phyloP scores from a whole-genome alignment of 2,113 vertebrate species.

The Lophura nycthemera region DNA sequence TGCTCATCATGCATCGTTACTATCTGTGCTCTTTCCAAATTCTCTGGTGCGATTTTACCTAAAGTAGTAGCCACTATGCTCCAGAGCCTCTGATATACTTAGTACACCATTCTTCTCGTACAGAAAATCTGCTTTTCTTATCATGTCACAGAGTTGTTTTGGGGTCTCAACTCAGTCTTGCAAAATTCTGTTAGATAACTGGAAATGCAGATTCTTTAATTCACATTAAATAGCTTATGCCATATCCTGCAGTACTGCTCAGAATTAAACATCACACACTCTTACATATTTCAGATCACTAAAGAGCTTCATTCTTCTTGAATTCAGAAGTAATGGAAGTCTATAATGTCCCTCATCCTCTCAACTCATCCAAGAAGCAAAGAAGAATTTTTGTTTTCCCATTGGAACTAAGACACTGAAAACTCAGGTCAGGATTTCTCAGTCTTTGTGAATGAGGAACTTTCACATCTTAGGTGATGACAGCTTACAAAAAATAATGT shows the following conservation, averaged over 20 bases:
- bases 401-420: background rate
- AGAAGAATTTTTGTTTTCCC: background rate
- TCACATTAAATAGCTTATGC: background rate
- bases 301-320: background rate
- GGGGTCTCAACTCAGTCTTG: background rate
- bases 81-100: background rate
- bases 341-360: background rate
- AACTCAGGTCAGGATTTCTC: background rate
- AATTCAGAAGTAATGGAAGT: background rate
- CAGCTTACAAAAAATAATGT: background rate
- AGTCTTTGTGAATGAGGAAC: background rate
- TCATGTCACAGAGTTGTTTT: background rate
- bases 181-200: background rate
- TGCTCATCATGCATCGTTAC: background rate
- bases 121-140: background rate
- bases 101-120: background rate
- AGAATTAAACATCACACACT: background rate
- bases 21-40: background rate
- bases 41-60: background rate
- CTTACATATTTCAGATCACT: background rate
- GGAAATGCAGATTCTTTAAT: background rate
- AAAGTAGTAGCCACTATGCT: background rate
- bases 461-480: rapidly evolving
- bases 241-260: background rate
- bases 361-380: background rate